Conservation (phyloP, 1,140 invertebrate species). For the Homarus americanus region DNA sequence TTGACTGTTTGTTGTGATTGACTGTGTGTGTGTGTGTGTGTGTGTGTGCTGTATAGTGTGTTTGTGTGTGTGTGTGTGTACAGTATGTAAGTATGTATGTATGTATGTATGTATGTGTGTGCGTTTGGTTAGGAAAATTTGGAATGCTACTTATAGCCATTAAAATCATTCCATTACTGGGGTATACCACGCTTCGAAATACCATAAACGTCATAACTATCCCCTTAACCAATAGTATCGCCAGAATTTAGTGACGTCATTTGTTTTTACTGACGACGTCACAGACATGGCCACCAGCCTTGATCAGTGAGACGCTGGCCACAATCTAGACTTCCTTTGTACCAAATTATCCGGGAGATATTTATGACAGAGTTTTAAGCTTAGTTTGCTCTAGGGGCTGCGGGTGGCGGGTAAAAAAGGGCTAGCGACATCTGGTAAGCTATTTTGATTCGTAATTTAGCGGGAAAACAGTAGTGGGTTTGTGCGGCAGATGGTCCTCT, state of each 20-base stretch:
- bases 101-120: not conserved
- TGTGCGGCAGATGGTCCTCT: not conserved
- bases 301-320: not conserved
- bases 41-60: too few relatives aligned
- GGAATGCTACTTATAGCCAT: too few relatives aligned
- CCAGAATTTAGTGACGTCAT: not conserved
- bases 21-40: slow-evolving; percentile 22
- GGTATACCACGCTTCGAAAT: not conserved
- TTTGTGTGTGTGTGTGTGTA: not conserved
- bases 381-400: not conserved
- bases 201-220: not conserved
- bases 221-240: not conserved
- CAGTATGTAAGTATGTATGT: not conserved
- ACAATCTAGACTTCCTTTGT: not conserved
- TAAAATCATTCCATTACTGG: not conserved
- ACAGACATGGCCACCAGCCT: not conserved
- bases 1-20: not conserved
- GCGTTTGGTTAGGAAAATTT: not conserved
- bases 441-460: not conserved
- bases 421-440: not conserved
- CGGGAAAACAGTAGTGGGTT: not conserved
- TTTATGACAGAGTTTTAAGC: not conserved
- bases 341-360: not conserved
- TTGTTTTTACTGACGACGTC: not conserved
- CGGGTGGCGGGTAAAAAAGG: not conserved